Percentiles rank a stretch among this genome's conserved stretches.
These are phyloP conservation scores for Ctenicera cuprea DNA, from an alignment of 2,888 invertebrate genomes.

Conservation along the genomic window DNA sequence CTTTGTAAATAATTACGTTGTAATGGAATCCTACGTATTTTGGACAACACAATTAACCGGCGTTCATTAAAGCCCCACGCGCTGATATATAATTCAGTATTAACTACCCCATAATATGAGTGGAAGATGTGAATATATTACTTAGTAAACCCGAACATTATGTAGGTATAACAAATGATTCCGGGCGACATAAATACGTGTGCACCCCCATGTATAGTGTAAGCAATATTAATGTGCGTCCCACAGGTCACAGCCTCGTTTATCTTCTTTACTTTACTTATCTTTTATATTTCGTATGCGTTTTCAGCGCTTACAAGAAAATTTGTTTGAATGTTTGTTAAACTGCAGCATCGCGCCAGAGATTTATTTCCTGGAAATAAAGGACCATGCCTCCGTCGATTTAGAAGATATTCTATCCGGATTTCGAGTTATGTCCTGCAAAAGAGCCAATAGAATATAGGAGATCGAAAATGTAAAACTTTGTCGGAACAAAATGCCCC, in stretches of 20 bases:
- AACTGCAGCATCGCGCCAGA: background rate
- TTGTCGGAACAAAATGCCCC: background rate
- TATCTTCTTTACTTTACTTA: constrained; percentile 13
- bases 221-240: constrained; percentile 26
- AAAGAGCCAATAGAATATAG: constrained; percentile 4
- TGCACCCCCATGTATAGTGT: background rate
- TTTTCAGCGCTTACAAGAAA: background rate
- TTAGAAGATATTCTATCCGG: constrained; percentile 4
- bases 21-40: constrained; percentile 15
- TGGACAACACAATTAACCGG: constrained; percentile 8
- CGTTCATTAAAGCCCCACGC: constrained; percentile 12
- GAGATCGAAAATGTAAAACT: constrained; percentile 21
- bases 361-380: constrained; percentile 1
- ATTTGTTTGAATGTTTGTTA: constrained; percentile 6
- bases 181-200: background rate
- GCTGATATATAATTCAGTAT: constrained; percentile 14
- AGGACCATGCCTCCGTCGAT: background rate
- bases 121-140: constrained; percentile 3
- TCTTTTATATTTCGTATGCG: constrained; percentile 18
- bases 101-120: constrained; percentile 21
- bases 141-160: background rate
- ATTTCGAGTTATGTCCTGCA: background rate
- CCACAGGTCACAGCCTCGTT: constrained; percentile 19
- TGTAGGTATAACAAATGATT: constrained; percentile 5
- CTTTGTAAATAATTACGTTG: constrained; percentile 13